phyloP scores from a whole-genome alignment of 2,797 vertebrate species.

The Sphenodon punctatus region DNA sequence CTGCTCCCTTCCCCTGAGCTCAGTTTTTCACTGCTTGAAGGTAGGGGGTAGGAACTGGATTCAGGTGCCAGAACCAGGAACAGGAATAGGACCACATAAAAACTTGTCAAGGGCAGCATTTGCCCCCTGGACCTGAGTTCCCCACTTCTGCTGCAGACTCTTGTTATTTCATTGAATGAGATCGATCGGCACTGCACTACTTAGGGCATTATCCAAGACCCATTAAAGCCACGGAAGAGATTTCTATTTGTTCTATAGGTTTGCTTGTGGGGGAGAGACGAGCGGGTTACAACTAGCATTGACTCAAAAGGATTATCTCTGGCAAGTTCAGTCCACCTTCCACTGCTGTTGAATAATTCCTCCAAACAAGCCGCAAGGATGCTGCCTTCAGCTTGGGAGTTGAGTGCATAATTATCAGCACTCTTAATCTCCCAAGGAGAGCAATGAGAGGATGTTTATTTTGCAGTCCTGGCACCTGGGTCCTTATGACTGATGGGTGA shows the following conservation, averaged over 20 bases:
- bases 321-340: constrained; percentile 50
- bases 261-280: not conserved
- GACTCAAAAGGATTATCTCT: constrained; percentile 20
- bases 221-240: rapidly evolving
- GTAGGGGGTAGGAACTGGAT: no score
- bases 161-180: no score
- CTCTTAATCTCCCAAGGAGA: constrained; percentile 24
- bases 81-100: no score
- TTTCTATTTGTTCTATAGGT: not conserved
- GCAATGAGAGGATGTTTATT: constrained; percentile 1
- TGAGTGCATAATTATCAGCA: constrained; percentile 43
- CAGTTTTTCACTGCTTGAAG: no score
- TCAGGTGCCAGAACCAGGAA: no score
- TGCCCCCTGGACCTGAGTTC: no score
- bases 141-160: no score
- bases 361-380: not conserved
- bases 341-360: not conserved
- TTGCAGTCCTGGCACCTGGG: constrained; percentile 36
- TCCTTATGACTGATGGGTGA: constrained; percentile 14
- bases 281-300: not conserved
- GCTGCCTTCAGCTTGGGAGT: constrained; percentile 27
- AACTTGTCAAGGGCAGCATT: no score
- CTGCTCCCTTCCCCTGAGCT: no score
- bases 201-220: not conserved
- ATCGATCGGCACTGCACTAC: no score